A percentile compares a stretch with the other conserved stretches of the same genome.
These are phyloP conservation scores for Acrocephalus kingi DNA, from an alignment of 2,113 vertebrate species.

Conservation along the genomic window DNA sequence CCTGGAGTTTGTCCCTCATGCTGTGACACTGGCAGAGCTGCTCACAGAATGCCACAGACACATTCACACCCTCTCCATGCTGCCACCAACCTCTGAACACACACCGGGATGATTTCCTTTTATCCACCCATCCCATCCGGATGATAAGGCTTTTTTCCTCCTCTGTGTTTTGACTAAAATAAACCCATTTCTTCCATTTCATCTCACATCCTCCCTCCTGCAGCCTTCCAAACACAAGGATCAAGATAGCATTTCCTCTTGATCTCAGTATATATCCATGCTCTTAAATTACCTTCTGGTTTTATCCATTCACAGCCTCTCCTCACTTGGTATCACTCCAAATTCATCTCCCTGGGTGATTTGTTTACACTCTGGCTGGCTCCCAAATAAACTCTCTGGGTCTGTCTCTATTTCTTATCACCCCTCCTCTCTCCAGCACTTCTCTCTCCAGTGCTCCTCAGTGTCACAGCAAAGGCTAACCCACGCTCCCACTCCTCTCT, in stretches of 20 bases:
- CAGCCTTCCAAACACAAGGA: background rate
- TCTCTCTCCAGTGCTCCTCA: background rate
- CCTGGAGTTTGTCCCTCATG: background rate
- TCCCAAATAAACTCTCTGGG: background rate
- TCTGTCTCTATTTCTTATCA: conserved; percentile 10
- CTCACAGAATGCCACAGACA: background rate
- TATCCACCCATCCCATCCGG: background rate
- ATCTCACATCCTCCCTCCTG: conserved; percentile 7
- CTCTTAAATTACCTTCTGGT: conserved; percentile 12
- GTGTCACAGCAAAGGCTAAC: background rate
- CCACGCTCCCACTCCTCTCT: background rate
- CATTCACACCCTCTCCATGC: background rate
- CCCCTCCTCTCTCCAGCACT: background rate
- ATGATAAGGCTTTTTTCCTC: background rate
- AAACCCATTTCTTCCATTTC: background rate
- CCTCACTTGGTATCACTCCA: background rate
- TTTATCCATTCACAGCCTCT: background rate
- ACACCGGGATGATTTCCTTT: background rate
- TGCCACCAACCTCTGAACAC: background rate
- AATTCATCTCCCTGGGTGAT: background rate
- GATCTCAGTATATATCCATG: background rate
- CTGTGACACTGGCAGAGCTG: background rate
- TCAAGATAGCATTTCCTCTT: conserved; percentile 29
- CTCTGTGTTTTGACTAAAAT: background rate
- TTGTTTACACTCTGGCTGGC: conserved; percentile 27